Evolutionary conservation across 2,888 invertebrate genomes (phyloP).

Genomic region (Oscheius sp.): DNA sequence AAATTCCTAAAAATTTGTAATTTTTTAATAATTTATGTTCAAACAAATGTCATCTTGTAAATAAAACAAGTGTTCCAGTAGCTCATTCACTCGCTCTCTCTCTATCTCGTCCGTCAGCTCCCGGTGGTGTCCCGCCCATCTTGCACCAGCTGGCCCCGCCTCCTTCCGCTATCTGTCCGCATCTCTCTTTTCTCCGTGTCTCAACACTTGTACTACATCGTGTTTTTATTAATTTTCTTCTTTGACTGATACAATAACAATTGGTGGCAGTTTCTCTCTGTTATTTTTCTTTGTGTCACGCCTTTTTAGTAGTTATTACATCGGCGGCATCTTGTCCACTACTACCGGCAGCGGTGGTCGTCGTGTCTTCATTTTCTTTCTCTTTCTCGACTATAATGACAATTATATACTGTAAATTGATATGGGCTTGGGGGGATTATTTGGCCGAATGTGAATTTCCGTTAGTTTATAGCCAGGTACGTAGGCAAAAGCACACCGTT

Average conservation of each 20-base stretch:
- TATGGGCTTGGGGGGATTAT: too few species aligned
- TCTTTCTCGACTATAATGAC: too few species aligned
- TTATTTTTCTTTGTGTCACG: slow-evolving; percentile 8
- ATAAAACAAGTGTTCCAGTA: too few species aligned
- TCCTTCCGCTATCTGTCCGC: slow-evolving; percentile 30
- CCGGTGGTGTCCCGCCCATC: background rate
- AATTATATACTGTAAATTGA: too few species aligned
- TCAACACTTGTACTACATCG: slow-evolving; percentile 16
- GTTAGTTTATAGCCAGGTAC: too few species aligned
- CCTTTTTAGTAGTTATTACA: background rate
- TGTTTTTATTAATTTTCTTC: slow-evolving; percentile 10
- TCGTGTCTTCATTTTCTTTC: too few species aligned
- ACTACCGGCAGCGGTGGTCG: too few species aligned
- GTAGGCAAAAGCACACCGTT: too few species aligned
- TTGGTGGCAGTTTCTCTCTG: background rate
- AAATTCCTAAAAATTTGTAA: too few species aligned
- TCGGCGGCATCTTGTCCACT: background rate
- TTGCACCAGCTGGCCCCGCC: slow-evolving; percentile 18
- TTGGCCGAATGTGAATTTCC: too few species aligned
- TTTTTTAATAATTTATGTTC: too few species aligned
- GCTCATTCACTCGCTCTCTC: background rate
- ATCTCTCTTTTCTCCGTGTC: slow-evolving; percentile 20
- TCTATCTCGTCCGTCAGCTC: background rate
- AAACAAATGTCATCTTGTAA: too few species aligned
- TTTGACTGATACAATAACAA: background rate